phyloP scores from a whole-genome alignment of 2,888 invertebrate genomes.

The Carpatolechia fugitivella region DNA sequence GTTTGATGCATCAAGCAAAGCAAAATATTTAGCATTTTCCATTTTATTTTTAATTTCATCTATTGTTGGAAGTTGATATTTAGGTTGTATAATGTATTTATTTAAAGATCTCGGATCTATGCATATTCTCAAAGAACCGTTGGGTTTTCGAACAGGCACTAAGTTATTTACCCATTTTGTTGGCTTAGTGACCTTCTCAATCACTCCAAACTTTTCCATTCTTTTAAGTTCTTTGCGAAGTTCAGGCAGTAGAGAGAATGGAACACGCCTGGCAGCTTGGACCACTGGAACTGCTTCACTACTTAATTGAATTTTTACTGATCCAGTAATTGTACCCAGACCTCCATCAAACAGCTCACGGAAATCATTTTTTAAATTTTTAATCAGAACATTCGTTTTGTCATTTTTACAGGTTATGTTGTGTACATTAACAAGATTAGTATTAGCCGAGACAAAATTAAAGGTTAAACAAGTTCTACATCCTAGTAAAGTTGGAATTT shows the following conservation, averaged over 20 bases:
- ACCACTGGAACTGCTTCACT: neutral
- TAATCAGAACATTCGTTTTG: neutral
- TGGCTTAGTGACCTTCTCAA: constrained; percentile 18
- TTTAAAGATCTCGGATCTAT: constrained; percentile 12
- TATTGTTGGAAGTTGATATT: neutral
- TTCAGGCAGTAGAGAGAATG: constrained; percentile 10
- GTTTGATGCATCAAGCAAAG: neutral
- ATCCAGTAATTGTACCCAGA: neutral
- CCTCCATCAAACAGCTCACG: too few species aligned
- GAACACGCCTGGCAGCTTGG: constrained; percentile 10
- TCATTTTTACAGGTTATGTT: neutral
- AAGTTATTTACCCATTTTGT: constrained; percentile 21
- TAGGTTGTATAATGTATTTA: neutral
- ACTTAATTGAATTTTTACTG: constrained; percentile 1
- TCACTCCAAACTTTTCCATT: constrained; percentile 16
- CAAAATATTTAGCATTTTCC: neutral
- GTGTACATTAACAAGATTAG: constrained; percentile 8
- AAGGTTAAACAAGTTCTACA: constrained; percentile 10
- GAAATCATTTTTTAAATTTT: neutral
- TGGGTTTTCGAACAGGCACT: constrained; percentile 16
- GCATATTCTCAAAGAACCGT: constrained; percentile 14
- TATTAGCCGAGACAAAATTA: constrained; percentile 14
- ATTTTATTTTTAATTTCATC: neutral
- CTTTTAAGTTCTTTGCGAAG: constrained; percentile 4
- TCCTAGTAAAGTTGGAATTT: constrained; percentile 11